A percentile compares a stretch with the other conserved stretches of the same genome.
phyloP scores from a whole-genome alignment of 1,140 invertebrate genomes.

The Aethina tumida region DNA sequence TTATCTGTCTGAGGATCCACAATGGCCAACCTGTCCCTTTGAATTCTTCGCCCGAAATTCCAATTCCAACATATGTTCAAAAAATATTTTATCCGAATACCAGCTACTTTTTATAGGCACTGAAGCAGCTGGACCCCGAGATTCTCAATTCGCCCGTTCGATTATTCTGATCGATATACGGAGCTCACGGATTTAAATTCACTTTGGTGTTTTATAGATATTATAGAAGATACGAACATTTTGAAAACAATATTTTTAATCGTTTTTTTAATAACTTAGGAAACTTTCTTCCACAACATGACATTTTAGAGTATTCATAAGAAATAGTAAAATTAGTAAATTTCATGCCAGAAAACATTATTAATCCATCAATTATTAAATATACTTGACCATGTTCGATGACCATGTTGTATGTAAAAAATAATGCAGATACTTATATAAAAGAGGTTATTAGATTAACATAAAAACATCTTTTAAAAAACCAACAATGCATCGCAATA shows the following conservation, averaged over 20 bases:
- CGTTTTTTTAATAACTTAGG: slow-evolving; percentile 5
- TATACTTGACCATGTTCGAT: no score
- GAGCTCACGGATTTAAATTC: slow-evolving; percentile 7
- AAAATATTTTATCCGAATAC: slow-evolving; percentile 36
- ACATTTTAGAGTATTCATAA: no score
- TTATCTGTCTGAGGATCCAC: slow-evolving; percentile 36
- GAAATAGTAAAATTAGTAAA: no score
- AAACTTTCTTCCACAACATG: no score
- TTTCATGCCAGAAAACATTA: no score
- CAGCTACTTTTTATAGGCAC: slow-evolving; percentile 29
- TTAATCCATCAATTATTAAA: no score
- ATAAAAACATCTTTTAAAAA: no score
- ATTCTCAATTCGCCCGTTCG: slow-evolving; percentile 25
- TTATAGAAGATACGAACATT: neutral
- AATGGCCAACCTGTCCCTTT: slow-evolving; percentile 29
- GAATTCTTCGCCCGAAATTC: slow-evolving; percentile 34
- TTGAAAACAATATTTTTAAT: slow-evolving; percentile 4
- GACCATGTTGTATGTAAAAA: no score
- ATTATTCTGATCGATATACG: slow-evolving; percentile 8
- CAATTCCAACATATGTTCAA: slow-evolving; percentile 36
- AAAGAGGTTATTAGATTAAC: no score
- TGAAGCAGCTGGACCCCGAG: slow-evolving; percentile 27
- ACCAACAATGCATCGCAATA: no score
- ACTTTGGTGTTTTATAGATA: slow-evolving; percentile 2
- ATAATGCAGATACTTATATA: no score